Percentiles rank a stretch among this genome's conserved stretches.
phyloP scores from a whole-genome alignment of 1,140 invertebrate species.

The Mercenaria mercenaria region DNA sequence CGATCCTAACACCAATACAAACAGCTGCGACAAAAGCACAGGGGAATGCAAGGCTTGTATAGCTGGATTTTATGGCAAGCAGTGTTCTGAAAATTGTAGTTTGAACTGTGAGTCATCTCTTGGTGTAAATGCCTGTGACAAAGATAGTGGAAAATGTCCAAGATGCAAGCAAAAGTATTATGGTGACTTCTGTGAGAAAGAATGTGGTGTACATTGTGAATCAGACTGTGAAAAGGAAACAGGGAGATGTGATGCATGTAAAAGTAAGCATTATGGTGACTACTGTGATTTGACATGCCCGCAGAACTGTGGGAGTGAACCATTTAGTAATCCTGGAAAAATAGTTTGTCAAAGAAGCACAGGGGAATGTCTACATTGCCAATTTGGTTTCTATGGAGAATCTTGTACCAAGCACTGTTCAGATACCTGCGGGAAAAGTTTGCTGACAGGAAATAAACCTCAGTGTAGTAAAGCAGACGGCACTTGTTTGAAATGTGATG shows the following conservation, averaged over 20 bases:
- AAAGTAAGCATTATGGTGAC: not conserved
- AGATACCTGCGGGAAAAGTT: not conserved
- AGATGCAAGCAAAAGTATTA: slow-evolving; percentile 4
- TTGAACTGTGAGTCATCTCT: not conserved
- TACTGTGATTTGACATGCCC: slow-evolving; percentile 3
- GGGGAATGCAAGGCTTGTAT: not conserved
- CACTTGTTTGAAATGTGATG: not conserved
- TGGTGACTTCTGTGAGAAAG: not conserved
- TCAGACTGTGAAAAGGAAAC: slow-evolving; percentile 3
- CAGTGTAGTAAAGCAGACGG: not conserved
- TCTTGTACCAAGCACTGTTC: not conserved
- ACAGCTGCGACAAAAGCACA: not conserved
- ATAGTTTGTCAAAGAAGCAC: slow-evolving; percentile 11
- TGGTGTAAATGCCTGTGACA: not conserved
- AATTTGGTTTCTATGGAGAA: slow-evolving; percentile 22
- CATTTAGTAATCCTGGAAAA: not conserved
- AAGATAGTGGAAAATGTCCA: slow-evolving; percentile 6
- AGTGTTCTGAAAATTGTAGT: not conserved
- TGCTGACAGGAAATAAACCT: no score
- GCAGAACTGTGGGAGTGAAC: not conserved
- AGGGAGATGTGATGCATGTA: slow-evolving; percentile 27
- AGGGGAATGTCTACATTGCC: slow-evolving; percentile 25
- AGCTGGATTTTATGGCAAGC: not conserved
- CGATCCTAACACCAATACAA: not conserved
- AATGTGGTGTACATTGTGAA: slow-evolving; percentile 14